phyloP scores from a whole-genome alignment of 2,888 invertebrate genomes.

The Drosophila nr. perissopoda region DNA sequence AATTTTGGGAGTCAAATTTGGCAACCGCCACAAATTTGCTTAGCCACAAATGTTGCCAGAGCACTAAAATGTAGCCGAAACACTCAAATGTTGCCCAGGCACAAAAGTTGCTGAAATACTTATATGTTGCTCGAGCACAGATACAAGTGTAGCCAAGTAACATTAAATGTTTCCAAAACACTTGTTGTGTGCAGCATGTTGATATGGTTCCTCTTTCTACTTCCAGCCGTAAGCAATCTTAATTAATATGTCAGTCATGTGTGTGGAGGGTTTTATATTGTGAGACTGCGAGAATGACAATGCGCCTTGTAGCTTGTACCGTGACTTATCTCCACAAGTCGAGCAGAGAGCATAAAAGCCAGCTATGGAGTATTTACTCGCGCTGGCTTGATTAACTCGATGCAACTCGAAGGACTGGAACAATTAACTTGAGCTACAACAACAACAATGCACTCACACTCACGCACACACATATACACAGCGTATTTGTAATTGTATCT shows the following conservation, averaged over 20 bases:
- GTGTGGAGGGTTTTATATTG: constrained; percentile 17
- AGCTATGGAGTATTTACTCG: constrained; percentile 38
- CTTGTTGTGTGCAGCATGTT: constrained; percentile 67
- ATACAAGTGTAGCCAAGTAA: not conserved
- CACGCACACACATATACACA: not conserved
- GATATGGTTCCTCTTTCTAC: constrained; percentile 11
- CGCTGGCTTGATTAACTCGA: constrained; percentile 54
- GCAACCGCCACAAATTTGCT: constrained; percentile 1
- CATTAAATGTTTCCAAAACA: constrained; percentile 47
- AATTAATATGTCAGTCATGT: constrained; percentile 68
- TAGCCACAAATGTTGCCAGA: not conserved
- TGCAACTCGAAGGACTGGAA: constrained; percentile 51
- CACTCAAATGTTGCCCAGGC: constrained; percentile 8
- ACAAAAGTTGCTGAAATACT: constrained; percentile 9
- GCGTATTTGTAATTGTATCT: constrained; percentile 17
- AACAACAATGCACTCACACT: constrained; percentile 9
- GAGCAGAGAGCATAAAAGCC: constrained; percentile 28
- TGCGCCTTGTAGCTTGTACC: constrained; percentile 45
- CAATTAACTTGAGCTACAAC: constrained; percentile 66
- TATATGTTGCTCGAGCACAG: constrained; percentile 7
- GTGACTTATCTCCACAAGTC: constrained; percentile 61
- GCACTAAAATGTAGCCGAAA: constrained; percentile 16
- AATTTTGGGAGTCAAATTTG: constrained; percentile 11
- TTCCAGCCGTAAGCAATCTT: constrained; percentile 48
- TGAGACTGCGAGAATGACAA: constrained; percentile 34